Conservation (phyloP, 2,797 vertebrate genomes). For the Pseudotriccus pelzelni region DNA sequence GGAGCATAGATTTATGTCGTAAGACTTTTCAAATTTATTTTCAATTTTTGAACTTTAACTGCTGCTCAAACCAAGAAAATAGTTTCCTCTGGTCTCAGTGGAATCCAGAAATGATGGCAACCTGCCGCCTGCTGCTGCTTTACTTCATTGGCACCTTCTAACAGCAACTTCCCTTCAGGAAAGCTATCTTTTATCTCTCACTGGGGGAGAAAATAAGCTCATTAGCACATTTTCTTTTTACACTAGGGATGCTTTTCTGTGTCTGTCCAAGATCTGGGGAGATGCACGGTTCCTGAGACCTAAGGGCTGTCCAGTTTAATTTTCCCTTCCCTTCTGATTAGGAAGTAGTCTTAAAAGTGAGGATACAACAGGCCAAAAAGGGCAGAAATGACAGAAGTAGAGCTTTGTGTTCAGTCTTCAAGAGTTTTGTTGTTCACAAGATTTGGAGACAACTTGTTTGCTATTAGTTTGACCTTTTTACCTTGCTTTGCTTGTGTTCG, state of each 20-base stretch:
- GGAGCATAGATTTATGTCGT: neutral
- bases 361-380: neutral
- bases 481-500: neutral
- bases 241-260: neutral
- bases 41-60: neutral
- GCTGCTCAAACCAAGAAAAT: neutral
- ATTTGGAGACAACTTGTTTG: neutral
- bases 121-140: neutral
- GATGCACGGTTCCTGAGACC: neutral
- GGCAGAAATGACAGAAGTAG: neutral
- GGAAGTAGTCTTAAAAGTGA: neutral
- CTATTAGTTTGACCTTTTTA: neutral
- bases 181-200: slow-evolving; percentile 37
- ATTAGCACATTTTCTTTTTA: slow-evolving; percentile 63
- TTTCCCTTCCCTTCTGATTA: neutral
- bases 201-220: neutral
- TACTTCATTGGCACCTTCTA: slow-evolving; percentile 15
- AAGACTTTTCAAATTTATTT: neutral
- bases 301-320: neutral
- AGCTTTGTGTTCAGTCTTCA: neutral
- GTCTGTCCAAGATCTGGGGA: neutral
- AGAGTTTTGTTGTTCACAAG: neutral
- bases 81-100: neutral
- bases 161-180: slow-evolving; percentile 6
- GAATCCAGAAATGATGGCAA: neutral